phyloP scores from a whole-genome alignment of 2,113 vertebrate genomes.

The Istiophorus platypterus region DNA sequence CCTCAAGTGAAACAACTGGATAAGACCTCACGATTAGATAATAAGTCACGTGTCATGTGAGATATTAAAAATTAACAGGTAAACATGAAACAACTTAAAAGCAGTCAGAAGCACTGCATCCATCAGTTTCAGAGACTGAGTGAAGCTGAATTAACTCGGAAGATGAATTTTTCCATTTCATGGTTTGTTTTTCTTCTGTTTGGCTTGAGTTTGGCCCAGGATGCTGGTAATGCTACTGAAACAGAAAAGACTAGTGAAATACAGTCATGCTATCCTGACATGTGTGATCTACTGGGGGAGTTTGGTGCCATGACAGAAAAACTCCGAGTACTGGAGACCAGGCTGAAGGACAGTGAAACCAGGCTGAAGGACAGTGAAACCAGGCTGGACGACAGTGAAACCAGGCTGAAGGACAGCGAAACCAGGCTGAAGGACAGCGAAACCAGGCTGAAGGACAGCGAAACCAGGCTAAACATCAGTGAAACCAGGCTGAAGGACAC shows the following conservation, averaged over 20 bases:
- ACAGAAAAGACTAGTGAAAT: neutral
- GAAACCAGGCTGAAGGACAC: neutral
- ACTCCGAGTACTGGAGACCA: neutral
- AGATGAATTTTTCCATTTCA: neutral
- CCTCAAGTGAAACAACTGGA: too few relatives aligned
- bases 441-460: neutral
- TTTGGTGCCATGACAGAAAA: slow-evolving; percentile 1
- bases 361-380: neutral
- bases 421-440: neutral
- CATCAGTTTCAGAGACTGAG: neutral
- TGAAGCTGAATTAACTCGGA: neutral
- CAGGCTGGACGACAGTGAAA: neutral
- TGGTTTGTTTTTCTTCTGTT: neutral
- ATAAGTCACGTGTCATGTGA: too few relatives aligned
- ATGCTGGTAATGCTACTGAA: neutral
- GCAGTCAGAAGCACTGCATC: too few relatives aligned
- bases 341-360: neutral
- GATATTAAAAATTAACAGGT: neutral
- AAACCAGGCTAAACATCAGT: neutral
- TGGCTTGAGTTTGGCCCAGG: neutral
- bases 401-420: neutral
- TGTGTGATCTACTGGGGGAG: neutral
- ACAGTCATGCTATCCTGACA: neutral
- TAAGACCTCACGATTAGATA: too few relatives aligned
- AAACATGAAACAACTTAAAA: neutral